Conservation (phyloP, 2,888 invertebrate genomes). For the Mamestra brassicae region DNA sequence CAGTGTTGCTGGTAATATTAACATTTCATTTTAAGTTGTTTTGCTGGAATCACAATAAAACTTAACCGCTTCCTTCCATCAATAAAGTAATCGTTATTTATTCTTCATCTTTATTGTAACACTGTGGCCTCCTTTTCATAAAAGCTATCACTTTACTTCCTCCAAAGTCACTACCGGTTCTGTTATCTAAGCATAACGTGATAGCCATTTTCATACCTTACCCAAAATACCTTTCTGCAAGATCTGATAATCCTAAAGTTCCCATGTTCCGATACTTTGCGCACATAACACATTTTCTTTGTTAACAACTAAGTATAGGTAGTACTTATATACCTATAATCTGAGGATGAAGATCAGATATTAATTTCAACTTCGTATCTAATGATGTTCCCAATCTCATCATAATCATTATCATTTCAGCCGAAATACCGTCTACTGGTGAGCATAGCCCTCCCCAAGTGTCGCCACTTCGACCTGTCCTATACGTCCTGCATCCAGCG, state of each 20-base stretch:
- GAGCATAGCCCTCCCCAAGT: no score
- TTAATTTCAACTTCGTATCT: neutral
- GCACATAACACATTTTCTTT: neutral
- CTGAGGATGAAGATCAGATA: neutral
- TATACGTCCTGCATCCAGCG: no score
- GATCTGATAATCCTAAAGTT: conserved; percentile 15
- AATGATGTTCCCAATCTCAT: no score
- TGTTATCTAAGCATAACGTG: conserved; percentile 19
- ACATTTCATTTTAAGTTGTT: neutral
- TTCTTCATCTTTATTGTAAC: no score
- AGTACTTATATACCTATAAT: neutral
- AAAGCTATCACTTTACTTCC: neutral
- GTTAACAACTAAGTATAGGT: neutral
- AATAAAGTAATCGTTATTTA: neutral
- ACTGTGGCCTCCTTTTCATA: neutral
- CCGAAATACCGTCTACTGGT: no score
- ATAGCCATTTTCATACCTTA: conserved; percentile 7
- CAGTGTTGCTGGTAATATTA: neutral
- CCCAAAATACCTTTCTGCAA: conserved; percentile 2
- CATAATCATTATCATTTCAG: no score
- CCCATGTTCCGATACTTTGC: neutral
- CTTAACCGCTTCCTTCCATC: neutral
- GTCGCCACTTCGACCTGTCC: no score
- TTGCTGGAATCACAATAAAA: neutral
- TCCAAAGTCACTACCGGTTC: neutral